Evolutionary conservation across 2,113 vertebrate species (phyloP).

Genomic region (Proterorhinus semilunaris): DNA sequence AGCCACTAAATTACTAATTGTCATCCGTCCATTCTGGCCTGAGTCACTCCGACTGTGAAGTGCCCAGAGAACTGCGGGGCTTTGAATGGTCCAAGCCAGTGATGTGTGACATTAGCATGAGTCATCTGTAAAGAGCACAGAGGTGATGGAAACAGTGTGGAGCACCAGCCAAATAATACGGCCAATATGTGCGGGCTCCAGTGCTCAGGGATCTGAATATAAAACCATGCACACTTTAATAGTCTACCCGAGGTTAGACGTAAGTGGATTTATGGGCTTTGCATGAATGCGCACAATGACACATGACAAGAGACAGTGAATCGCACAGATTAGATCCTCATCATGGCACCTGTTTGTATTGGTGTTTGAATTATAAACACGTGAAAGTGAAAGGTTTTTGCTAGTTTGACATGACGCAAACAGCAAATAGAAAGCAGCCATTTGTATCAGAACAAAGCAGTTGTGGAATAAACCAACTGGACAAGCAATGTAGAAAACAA

Average conservation of each 20-base stretch:
- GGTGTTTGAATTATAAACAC: not conserved
- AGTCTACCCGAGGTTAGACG: not conserved
- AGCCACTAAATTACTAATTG: conserved; percentile 28
- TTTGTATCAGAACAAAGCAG: too few species aligned
- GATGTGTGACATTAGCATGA: conserved; percentile 38
- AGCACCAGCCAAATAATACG: conserved; percentile 10
- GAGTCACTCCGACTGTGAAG: conserved; percentile 32
- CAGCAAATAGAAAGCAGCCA: too few species aligned
- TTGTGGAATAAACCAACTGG: too few species aligned
- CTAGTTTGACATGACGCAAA: too few species aligned
- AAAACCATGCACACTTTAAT: not conserved
- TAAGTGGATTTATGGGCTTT: not conserved
- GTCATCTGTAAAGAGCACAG: conserved; percentile 19
- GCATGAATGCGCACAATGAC: not conserved
- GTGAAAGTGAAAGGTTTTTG: too few species aligned
- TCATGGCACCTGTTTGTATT: not conserved
- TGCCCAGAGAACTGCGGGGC: conserved; percentile 28
- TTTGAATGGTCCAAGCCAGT: conserved; percentile 41
- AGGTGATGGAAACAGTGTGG: conserved; percentile 24
- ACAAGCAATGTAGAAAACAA: too few species aligned
- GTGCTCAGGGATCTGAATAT: conserved; percentile 9
- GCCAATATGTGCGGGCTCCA: conserved; percentile 3
- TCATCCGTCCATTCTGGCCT: conserved; percentile 18
- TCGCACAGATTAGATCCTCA: not conserved
- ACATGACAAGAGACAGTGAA: not conserved